Evolutionary conservation across 1,140 invertebrate genomes (phyloP).

Genomic region (Protaetia brevitarsis): DNA sequence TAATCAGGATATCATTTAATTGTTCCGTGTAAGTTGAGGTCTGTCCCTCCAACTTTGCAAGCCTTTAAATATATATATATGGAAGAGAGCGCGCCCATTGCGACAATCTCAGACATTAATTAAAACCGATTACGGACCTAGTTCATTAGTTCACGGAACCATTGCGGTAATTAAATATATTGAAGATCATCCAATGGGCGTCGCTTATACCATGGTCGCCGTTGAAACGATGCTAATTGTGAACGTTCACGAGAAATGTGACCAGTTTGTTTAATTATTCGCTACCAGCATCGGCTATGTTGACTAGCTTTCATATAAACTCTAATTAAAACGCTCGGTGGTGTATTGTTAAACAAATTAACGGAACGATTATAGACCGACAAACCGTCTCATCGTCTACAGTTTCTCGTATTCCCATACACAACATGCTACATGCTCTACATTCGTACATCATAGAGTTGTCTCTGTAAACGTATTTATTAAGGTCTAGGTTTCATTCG

Average conservation of each 20-base stretch:
- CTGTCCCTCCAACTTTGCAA: slow-evolving; percentile 25
- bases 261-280: slow-evolving; percentile 21
- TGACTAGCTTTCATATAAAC: slow-evolving; percentile 1
- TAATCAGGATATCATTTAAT: slow-evolving; percentile 29
- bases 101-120: slow-evolving; percentile 47
- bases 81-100: slow-evolving; percentile 44
- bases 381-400: not conserved
- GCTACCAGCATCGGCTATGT: not conserved
- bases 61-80: slow-evolving; percentile 38
- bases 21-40: slow-evolving; percentile 22
- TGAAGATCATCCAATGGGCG: slow-evolving; percentile 21
- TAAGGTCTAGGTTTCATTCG: not conserved
- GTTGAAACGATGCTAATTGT: slow-evolving; percentile 17
- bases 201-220: slow-evolving; percentile 9
- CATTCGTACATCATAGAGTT: no score
- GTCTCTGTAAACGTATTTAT: slow-evolving; percentile 13
- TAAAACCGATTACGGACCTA: slow-evolving; percentile 28
- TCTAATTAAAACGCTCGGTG: slow-evolving; percentile 10
- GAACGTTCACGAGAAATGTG: slow-evolving; percentile 17
- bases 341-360: slow-evolving; percentile 23
- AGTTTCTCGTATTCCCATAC: not conserved
- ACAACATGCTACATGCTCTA: no score
- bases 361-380: slow-evolving; percentile 10
- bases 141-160: slow-evolving; percentile 45
- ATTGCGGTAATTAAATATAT: slow-evolving; percentile 29